These are phyloP conservation scores for Myioborus melanocephalus DNA, from an alignment of 2,797 vertebrate species.

Conservation along the genomic window DNA sequence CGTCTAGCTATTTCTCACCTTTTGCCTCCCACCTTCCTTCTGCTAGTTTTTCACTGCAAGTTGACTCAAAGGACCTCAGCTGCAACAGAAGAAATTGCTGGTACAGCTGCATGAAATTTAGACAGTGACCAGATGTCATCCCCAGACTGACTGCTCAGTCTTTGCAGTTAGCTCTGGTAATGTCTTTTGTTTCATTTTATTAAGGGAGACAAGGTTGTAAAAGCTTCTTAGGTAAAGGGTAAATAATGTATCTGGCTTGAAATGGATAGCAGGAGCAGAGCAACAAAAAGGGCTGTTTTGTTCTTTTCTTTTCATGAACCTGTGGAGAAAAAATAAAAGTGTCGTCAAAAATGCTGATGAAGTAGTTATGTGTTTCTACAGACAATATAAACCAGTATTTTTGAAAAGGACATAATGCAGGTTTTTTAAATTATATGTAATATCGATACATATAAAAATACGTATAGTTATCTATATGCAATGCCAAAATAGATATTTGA, in stretches of 20 bases:
- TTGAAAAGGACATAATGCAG: neutral
- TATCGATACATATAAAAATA: neutral
- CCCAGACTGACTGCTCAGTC: neutral
- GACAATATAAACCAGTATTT: neutral
- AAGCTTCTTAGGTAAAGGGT: neutral
- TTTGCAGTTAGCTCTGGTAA: neutral
- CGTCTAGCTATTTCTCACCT: neutral
- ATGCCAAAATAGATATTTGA: neutral
- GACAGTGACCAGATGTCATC: neutral
- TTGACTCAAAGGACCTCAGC: neutral
- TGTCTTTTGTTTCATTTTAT: neutral
- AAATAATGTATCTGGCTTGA: neutral
- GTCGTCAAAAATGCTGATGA: neutral
- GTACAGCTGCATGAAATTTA: neutral
- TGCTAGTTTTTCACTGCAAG: neutral
- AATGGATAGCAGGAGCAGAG: neutral
- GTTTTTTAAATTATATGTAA: accelerated
- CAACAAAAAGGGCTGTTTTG: neutral
- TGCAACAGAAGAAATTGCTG: neutral
- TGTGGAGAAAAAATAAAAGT: neutral
- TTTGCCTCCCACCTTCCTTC: neutral
- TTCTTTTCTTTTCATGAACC: neutral
- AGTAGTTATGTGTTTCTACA: neutral
- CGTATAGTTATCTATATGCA: neutral
- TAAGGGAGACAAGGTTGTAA: neutral